Percentiles rank a stretch among this genome's conserved stretches.
These are phyloP conservation scores for Blennius ocellaris DNA, from an alignment of 2,113 vertebrate genomes.

Conservation along the genomic window DNA sequence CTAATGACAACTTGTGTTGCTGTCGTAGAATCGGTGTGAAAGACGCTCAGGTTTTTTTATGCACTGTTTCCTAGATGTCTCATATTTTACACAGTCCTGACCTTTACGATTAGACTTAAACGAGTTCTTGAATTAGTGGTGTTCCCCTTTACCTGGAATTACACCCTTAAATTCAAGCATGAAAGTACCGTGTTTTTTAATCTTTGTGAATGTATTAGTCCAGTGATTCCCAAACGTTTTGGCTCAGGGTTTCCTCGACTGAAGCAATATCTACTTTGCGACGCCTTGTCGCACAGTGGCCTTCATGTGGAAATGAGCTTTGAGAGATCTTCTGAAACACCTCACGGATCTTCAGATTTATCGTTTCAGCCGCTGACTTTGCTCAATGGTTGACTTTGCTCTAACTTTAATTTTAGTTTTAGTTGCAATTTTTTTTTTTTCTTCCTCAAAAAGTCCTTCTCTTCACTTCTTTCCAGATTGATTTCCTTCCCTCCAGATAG, in stretches of 20 bases:
- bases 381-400: not conserved
- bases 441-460: no score
- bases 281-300: not conserved
- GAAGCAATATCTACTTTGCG: not conserved
- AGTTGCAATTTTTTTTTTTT: not conserved
- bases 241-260: not conserved
- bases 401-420: not conserved
- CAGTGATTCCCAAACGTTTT: no score
- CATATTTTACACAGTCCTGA: no score
- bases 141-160: no score
- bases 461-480: not conserved
- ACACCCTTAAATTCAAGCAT: no score
- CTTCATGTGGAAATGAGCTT: not conserved
- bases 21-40: no score
- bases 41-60: no score
- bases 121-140: no score
- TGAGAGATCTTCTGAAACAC: not conserved
- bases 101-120: no score
- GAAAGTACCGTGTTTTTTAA: no score
- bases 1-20: no score
- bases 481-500: not conserved
- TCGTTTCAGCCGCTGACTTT: not conserved
- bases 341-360: not conserved
- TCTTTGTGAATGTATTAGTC: not conserved
- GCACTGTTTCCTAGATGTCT: no score